Percentiles rank a stretch among this genome's conserved stretches.
Conservation (phyloP, 2,113 vertebrate genomes). For the Xenus cinereus region DNA sequence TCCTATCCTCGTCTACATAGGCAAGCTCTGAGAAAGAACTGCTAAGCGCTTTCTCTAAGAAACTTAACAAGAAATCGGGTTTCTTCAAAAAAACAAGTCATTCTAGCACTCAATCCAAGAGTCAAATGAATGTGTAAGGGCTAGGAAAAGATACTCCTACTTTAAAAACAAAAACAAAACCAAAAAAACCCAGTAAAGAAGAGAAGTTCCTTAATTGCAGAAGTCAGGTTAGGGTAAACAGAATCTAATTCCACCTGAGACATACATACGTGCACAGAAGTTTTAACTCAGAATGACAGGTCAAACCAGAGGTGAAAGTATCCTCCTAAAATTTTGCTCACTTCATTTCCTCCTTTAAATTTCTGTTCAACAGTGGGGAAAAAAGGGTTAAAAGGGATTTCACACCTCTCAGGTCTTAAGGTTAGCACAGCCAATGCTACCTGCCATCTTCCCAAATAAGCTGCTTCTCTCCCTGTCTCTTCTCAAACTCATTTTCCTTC, state of each 20-base stretch:
- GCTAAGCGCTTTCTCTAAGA: neutral
- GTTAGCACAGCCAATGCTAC: neutral
- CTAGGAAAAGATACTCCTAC: neutral
- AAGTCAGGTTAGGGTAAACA: neutral
- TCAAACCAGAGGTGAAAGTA: neutral
- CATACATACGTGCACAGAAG: neutral
- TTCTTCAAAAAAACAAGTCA: neutral
- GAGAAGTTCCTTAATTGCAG: neutral
- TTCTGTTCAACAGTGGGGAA: neutral
- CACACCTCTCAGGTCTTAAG: neutral
- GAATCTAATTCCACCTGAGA: neutral
- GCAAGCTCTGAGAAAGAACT: neutral
- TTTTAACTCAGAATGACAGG: neutral
- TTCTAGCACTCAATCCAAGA: neutral
- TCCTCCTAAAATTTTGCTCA: neutral
- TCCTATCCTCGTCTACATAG: neutral
- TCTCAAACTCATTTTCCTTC: neutral
- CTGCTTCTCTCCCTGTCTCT: neutral
- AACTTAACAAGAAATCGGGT: neutral
- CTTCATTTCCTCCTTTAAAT: neutral
- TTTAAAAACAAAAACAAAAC: neutral
- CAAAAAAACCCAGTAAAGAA: neutral
- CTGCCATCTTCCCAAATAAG: neutral
- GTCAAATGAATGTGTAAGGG: neutral
- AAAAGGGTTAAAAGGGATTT: neutral